Conservation (phyloP, 2,888 invertebrate species). For the Leucoma salicis region DNA sequence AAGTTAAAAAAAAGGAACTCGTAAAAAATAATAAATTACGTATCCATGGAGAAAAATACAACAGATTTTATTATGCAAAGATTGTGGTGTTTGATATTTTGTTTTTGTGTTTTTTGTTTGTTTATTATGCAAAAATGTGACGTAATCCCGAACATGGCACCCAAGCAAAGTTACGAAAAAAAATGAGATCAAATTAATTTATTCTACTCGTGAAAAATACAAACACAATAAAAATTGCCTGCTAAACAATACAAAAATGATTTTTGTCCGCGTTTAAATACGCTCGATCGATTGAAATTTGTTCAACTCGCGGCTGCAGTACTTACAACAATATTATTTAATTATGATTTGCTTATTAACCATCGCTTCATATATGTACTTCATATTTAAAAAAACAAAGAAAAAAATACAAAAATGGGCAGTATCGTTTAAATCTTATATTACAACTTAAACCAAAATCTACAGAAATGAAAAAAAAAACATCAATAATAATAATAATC, state of each 20-base stretch:
- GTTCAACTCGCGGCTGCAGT: constrained; percentile 57
- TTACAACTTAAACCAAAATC: constrained; percentile 73
- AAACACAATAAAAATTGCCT: constrained; percentile 64
- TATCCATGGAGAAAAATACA: constrained; percentile 38
- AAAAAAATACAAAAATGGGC: constrained; percentile 68
- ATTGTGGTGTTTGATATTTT: constrained; percentile 32
- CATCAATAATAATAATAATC: constrained; percentile 79
- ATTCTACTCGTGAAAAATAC: constrained; percentile 38
- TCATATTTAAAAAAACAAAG: constrained; percentile 37
- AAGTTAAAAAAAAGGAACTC: constrained; percentile 32
- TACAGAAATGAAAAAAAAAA: constrained; percentile 68
- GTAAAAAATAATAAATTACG: constrained; percentile 32
- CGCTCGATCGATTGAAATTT: constrained; percentile 51
- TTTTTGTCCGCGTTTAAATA: constrained; percentile 53
- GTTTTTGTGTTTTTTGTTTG: constrained; percentile 19
- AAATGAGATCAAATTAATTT: constrained; percentile 75
- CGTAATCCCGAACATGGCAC: constrained; percentile 62
- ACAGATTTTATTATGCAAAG: constrained; percentile 64
- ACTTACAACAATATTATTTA: constrained; percentile 43
- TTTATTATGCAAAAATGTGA: constrained; percentile 66
- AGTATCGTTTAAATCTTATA: constrained; percentile 75
- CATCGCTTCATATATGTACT: constrained; percentile 34
- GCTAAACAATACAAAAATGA: constrained; percentile 46
- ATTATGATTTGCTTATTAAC: constrained; percentile 33
- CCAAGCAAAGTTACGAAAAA: constrained; percentile 62